Evolutionary conservation across 2,113 vertebrate species (phyloP).

Genomic region (Atrichornis clamosus): DNA sequence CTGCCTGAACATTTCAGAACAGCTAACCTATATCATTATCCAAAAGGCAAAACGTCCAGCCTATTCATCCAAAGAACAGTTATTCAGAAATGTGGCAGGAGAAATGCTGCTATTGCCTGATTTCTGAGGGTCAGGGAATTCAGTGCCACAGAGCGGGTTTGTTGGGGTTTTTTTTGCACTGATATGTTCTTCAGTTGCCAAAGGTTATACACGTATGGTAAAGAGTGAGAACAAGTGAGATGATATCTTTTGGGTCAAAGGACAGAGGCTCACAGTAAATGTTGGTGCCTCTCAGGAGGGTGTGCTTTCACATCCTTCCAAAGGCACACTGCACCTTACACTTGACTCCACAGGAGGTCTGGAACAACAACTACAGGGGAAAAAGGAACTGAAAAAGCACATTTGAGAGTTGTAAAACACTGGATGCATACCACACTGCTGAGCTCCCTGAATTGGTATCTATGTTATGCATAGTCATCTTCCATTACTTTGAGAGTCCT

Average conservation of each 20-base stretch:
- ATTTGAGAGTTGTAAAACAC: not conserved
- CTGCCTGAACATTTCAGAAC: not conserved
- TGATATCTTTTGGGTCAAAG: not conserved
- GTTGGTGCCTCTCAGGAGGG: not conserved
- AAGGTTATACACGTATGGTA: not conserved
- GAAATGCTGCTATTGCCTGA: not conserved
- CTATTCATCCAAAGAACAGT: not conserved
- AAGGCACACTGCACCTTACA: not conserved
- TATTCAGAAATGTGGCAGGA: not conserved
- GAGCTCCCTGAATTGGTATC: not conserved
- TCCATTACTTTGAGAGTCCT: not conserved
- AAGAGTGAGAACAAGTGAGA: not conserved
- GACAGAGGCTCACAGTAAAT: not conserved
- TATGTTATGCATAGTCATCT: too few species aligned
- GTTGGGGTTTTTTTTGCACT: not conserved
- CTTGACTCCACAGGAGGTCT: not conserved
- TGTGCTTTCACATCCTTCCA: not conserved
- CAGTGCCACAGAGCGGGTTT: too few species aligned
- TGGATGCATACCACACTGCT: rapidly evolving
- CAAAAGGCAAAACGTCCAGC: not conserved
- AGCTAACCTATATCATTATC: not conserved
- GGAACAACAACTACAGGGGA: not conserved
- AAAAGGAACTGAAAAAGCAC: rapidly evolving
- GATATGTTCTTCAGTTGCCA: not conserved
- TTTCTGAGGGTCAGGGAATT: not conserved